phyloP scores from a whole-genome alignment of 2,888 invertebrate species.

The Eumacrocentrus americanus region DNA sequence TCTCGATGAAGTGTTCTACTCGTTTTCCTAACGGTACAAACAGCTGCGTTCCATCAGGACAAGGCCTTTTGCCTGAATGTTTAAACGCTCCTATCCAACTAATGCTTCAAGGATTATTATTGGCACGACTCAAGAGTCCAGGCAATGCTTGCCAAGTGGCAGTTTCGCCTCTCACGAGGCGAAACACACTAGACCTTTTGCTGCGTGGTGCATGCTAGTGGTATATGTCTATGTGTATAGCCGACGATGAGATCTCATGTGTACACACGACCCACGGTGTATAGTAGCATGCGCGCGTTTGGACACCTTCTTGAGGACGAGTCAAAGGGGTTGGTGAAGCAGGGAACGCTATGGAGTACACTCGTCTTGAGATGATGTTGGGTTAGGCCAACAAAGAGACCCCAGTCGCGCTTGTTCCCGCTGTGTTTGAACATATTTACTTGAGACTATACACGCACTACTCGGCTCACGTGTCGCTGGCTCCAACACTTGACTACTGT shows the following conservation, averaged over 20 bases:
- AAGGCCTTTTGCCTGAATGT: too few species aligned
- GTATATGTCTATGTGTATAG: too few species aligned
- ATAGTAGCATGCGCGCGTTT: constrained; percentile 16
- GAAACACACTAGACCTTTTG: too few species aligned
- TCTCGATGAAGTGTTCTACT: too few species aligned
- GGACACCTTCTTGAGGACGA: constrained; percentile 12
- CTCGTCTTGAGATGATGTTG: constrained; percentile 31
- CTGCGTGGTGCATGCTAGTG: too few species aligned
- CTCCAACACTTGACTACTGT: too few species aligned
- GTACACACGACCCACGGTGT: constrained; percentile 4
- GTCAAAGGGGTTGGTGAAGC: constrained; percentile 23
- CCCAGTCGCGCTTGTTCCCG: constrained; percentile 36
- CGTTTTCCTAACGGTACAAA: constrained; percentile 15
- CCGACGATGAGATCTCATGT: constrained; percentile 19
- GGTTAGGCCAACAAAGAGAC: constrained; percentile 28
- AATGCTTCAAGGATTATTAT: constrained; percentile 7
- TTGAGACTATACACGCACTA: constrained; percentile 25
- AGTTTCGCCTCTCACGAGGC: constrained; percentile 24
- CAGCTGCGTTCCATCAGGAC: too few species aligned
- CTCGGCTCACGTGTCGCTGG: too few species aligned
- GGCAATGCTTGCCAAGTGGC: constrained; percentile 24
- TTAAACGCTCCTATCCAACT: too few species aligned
- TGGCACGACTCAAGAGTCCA: constrained; percentile 12
- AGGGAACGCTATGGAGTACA: constrained; percentile 33
- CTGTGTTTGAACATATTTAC: constrained; percentile 51